phyloP scores from a whole-genome alignment of 2,113 vertebrate genomes.

The Grus americana region DNA sequence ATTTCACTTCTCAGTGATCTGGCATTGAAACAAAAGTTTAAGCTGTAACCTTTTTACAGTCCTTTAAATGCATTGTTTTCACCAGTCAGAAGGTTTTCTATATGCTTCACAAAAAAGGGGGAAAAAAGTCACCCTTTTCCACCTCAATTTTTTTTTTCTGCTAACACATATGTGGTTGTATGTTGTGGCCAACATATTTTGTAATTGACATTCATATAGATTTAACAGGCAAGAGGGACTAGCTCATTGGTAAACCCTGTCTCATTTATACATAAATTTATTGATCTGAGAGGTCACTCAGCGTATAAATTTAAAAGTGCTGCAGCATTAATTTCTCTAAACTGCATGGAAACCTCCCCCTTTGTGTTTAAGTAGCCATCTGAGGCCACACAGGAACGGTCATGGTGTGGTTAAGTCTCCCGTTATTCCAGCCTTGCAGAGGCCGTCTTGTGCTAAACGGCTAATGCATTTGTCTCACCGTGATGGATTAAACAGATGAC shows the following conservation, averaged over 20 bases:
- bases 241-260: neutral
- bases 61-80: neutral
- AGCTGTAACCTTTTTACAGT: neutral
- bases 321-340: neutral
- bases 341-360: neutral
- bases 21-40: neutral
- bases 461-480: neutral
- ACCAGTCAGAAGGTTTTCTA: neutral
- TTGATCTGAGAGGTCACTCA: neutral
- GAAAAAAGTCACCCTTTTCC: accelerated
- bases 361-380: neutral
- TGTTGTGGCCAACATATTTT: neutral
- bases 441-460: neutral
- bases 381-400: slow-evolving; percentile 27
- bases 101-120: neutral
- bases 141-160: neutral
- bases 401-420: neutral
- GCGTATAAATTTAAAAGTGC: slow-evolving; percentile 17
- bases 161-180: neutral
- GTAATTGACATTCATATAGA: neutral
- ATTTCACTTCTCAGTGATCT: neutral
- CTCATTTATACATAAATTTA: slow-evolving; percentile 32
- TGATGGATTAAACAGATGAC: neutral
- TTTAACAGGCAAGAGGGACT: slow-evolving; percentile 21
- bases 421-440: neutral